phyloP scores from a whole-genome alignment of 2,888 invertebrate genomes.

The Cepaea hortensis region DNA sequence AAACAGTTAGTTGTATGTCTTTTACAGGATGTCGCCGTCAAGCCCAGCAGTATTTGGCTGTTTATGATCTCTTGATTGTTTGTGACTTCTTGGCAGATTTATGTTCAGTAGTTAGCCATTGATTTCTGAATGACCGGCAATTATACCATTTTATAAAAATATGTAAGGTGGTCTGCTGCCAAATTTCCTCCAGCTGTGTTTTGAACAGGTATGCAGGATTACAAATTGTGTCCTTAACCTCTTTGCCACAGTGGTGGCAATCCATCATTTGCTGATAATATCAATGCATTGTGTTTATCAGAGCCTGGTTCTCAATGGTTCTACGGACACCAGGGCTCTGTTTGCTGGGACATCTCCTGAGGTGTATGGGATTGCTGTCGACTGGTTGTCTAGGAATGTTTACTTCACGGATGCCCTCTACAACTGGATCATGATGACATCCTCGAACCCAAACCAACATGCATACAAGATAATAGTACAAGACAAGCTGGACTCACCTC shows the following conservation, averaged over 20 bases:
- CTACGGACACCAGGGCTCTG: constrained; percentile 63
- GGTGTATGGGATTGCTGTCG: constrained; percentile 70
- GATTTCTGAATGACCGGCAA: no score
- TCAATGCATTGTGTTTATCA: constrained; percentile 3
- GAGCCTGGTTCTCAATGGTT: constrained; percentile 62
- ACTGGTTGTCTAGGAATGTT: constrained; percentile 72
- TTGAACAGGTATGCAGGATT: no score
- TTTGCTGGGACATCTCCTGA: constrained; percentile 69
- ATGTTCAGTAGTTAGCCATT: no score
- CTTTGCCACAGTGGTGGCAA: not conserved
- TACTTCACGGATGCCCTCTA: constrained; percentile 73
- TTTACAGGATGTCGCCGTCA: no score
- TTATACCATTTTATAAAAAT: not conserved
- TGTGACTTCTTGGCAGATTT: no score
- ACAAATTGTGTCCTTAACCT: no score
- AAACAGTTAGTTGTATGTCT: no score
- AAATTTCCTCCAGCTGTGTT: no score
- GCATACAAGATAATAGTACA: constrained; percentile 55
- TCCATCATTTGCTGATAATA: not conserved
- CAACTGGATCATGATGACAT: constrained; percentile 72
- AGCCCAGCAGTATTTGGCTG: no score
- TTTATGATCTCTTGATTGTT: no score
- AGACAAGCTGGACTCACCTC: constrained; percentile 66
- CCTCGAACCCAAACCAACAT: constrained; percentile 50
- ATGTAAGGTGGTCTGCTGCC: not conserved